Percentiles rank a stretch among this genome's conserved stretches.
phyloP scores from a whole-genome alignment of 1,140 invertebrate genomes.

The Pararge aegeria region DNA sequence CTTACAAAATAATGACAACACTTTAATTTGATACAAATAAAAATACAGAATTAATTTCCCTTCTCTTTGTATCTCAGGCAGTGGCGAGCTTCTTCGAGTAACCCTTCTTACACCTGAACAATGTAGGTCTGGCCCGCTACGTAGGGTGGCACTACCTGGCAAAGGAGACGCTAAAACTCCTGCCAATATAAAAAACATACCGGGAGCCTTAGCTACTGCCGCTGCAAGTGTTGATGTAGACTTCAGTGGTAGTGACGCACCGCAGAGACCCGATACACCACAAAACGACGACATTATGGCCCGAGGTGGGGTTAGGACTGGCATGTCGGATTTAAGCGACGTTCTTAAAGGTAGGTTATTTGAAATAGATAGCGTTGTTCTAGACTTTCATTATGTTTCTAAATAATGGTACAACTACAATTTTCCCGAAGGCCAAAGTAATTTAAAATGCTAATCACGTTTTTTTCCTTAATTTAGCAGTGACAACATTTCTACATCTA shows the following conservation, averaged over 20 bases:
- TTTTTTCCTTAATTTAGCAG: no score
- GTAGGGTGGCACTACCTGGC: constrained; percentile 69
- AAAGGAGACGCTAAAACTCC: constrained; percentile 78
- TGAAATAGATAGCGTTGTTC: neutral
- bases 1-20: no score
- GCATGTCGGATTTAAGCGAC: constrained; percentile 86
- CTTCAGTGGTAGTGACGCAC: constrained; percentile 87
- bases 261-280: constrained; percentile 89
- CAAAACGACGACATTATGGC: constrained; percentile 90
- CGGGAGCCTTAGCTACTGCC: constrained; percentile 86
- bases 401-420: no score
- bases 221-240: constrained; percentile 94
- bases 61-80: constrained; percentile 55
- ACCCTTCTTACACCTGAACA: constrained; percentile 85
- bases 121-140: constrained; percentile 80
- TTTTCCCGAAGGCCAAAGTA: no score
- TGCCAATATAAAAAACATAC: constrained; percentile 71
- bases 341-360: constrained; percentile 85
- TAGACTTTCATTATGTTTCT: neutral
- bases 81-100: constrained; percentile 81
- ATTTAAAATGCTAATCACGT: no score
- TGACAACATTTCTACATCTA: no score
- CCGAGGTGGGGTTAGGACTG: constrained; percentile 82
- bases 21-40: no score
- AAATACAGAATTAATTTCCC: no score